A percentile compares a stretch with the other conserved stretches of the same genome.
Evolutionary conservation across 2,797 vertebrate genomes (phyloP).

Genomic region (Orientallactaga sibirica): DNA sequence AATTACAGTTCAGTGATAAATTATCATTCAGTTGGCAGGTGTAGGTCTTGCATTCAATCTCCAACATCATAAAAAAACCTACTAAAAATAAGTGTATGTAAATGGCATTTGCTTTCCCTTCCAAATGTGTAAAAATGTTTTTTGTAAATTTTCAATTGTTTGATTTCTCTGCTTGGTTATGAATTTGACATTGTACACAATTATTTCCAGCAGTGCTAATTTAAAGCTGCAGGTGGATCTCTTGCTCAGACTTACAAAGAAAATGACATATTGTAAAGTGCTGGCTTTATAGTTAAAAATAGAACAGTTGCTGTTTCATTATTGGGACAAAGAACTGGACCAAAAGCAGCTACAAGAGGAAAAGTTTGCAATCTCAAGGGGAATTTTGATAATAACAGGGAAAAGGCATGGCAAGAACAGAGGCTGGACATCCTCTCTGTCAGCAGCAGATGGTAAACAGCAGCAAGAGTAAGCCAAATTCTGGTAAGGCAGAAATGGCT

Average conservation of each 20-base stretch:
- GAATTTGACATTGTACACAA: neutral
- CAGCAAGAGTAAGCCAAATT: too few relatives aligned
- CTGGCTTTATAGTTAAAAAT: neutral
- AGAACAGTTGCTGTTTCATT: neutral
- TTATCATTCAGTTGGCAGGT: neutral
- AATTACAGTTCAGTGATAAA: neutral
- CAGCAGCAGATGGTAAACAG: too few relatives aligned
- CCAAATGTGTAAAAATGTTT: neutral
- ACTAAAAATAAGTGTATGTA: neutral
- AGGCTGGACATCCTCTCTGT: too few relatives aligned
- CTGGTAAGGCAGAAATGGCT: too few relatives aligned
- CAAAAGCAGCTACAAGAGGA: too few relatives aligned
- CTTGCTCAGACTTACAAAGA: neutral
- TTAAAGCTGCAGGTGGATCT: neutral
- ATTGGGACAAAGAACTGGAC: too few relatives aligned
- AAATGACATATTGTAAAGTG: neutral
- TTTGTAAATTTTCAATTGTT: neutral
- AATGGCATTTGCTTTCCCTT: neutral
- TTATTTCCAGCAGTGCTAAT: neutral
- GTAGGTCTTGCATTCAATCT: fast-evolving
- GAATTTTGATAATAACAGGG: too few relatives aligned
- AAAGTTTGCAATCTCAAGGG: too few relatives aligned
- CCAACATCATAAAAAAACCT: neutral
- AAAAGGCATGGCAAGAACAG: too few relatives aligned
- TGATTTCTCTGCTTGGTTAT: neutral